Conservation (phyloP, 2,797 vertebrate genomes). For the Mormyrus proboscirostris region DNA sequence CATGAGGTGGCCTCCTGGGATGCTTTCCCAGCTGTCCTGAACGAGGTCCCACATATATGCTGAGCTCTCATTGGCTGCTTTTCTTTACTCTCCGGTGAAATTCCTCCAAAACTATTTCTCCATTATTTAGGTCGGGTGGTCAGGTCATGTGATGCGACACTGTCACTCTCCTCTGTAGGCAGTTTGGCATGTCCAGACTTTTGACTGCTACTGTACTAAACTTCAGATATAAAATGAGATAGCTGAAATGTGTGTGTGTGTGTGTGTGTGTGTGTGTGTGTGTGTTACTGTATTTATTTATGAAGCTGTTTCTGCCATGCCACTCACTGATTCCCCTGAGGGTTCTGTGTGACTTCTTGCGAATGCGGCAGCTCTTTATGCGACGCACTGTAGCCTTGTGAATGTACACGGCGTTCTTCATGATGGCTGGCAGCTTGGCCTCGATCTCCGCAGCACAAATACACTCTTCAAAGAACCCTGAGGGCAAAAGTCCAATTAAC, state of each 20-base stretch:
- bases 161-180: not conserved
- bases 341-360: conserved; percentile 70
- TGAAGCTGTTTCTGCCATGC: not conserved
- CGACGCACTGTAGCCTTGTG: conserved; percentile 87
- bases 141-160: not conserved
- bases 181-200: not conserved
- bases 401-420: conserved; percentile 96
- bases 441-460: conserved; percentile 90
- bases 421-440: conserved; percentile 90
- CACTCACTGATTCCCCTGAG: conserved; percentile 64
- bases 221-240: not conserved
- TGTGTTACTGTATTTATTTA: not conserved
- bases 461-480: conserved; percentile 95
- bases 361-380: conserved; percentile 92
- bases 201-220: not conserved
- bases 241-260: not conserved
- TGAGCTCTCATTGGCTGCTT: not conserved
- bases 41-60: not conserved
- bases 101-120: not conserved
- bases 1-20: not conserved
- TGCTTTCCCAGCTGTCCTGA: not conserved
- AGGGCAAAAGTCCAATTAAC: not conserved
- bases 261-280: not conserved
- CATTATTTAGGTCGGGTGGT: not conserved
- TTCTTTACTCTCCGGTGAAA: not conserved